Evolutionary conservation across 2,888 invertebrate species (phyloP), one percentile per base, ranked within the genome.

Genomic region (Stenolophus ochropezus): DNA sequence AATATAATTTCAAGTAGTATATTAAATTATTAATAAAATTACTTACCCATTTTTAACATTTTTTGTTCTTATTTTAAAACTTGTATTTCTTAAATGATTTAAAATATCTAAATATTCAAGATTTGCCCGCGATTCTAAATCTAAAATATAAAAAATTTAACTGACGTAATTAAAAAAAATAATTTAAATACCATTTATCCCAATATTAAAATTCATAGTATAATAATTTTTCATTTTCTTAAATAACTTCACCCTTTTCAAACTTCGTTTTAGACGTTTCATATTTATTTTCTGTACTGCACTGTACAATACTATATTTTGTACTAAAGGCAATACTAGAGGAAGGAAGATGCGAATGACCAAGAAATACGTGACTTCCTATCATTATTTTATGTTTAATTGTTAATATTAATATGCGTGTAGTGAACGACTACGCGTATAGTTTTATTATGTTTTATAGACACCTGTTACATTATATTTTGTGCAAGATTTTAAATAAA

Each of bases 91-190:
- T 42, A 80, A 80, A 80, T 80, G 71, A 33, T 82, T 56, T 20
- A 85, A 73, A 80, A 84, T 83, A 69, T 81, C 83, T 81, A 83
- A 53, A 77, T 84, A 85, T 82, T 85, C 85, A 77, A 83, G 83
- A 82, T 83, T 85, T 81, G 82, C 80, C 14, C 84, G 61, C 4
- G 84, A 84, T 71, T 83, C 85, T 85, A 73, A 51, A 83, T 82
- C 75, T 14, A 53, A 11, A 5, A 21, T 56, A 56, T 20, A 5
- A 1, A 21, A 4, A 20, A 56, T 11, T 56, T 20, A 20, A 21
- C 0, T 56, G 4, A 56, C 20, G 18, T 21, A 18, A 11, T 56
- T 5, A 11, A 56, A 56, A 56, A 11, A 25, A 61, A 61, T 16
- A 51, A 18, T n/a, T n/a, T n/a, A 58, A 42, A 2, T 80, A 80